Percentiles rank a stretch among this genome's conserved stretches.
phyloP scores from a whole-genome alignment of 1,140 invertebrate genomes.

The Zaprionus africanus region DNA sequence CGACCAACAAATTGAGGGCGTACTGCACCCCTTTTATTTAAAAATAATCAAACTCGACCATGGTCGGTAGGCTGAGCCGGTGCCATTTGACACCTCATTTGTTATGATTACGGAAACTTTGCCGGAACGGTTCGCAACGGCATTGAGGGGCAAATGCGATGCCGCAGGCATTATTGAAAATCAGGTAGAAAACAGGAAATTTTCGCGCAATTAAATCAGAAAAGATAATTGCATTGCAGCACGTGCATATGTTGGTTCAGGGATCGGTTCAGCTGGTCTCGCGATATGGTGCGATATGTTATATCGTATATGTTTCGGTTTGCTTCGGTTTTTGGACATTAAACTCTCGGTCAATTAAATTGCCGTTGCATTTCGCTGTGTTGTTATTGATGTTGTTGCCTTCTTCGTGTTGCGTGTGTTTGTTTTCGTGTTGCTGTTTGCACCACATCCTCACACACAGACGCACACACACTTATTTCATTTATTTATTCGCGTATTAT shows the following conservation, averaged over 20 bases:
- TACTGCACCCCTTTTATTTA: background rate
- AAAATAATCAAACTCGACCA: constrained; percentile 16
- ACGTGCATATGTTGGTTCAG: constrained; percentile 26
- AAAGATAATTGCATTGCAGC: constrained; percentile 38
- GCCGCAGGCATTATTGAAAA: constrained; percentile 37
- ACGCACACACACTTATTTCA: constrained; percentile 31
- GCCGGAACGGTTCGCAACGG: background rate
- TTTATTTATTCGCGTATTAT: constrained; percentile 61
- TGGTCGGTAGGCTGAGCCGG: constrained; percentile 9
- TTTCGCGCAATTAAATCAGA: constrained; percentile 72
- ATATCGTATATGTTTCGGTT: background rate
- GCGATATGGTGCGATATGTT: background rate
- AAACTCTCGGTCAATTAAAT: constrained; percentile 64
- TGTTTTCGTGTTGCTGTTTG: constrained; percentile 62
- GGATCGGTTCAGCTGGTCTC: background rate
- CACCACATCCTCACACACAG: constrained; percentile 17
- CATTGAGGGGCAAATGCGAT: constrained; percentile 8
- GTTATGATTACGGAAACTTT: constrained; percentile 60
- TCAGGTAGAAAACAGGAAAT: constrained; percentile 59
- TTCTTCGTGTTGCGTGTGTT: constrained; percentile 21
- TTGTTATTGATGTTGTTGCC: constrained; percentile 19
- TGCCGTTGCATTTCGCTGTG: constrained; percentile 45
- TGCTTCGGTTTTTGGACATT: background rate
- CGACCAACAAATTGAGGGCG: background rate
- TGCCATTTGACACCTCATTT: constrained; percentile 68